Conservation (phyloP, 2,797 vertebrate genomes). For the Falco naumanni region DNA sequence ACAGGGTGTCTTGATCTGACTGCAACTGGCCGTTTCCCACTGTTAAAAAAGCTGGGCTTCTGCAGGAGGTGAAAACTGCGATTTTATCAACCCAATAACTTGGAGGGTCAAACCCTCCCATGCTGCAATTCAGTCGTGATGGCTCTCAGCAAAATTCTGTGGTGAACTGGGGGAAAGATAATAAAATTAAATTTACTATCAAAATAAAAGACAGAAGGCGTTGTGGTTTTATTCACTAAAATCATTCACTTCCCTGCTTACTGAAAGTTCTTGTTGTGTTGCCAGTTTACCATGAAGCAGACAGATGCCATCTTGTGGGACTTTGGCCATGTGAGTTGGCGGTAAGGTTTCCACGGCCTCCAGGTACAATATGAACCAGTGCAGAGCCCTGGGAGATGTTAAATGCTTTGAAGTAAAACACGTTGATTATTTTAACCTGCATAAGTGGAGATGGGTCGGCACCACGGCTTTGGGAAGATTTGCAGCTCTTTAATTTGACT, state of each 20-base stretch:
- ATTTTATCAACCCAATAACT: neutral
- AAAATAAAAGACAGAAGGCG: slow-evolving; percentile 24
- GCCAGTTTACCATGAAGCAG: slow-evolving; percentile 20
- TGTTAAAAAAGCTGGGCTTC: neutral
- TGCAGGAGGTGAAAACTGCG: neutral
- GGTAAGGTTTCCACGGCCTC: neutral
- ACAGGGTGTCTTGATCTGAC: neutral
- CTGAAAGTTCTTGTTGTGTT: neutral
- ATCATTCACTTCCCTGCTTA: neutral
- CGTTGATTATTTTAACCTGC: neutral
- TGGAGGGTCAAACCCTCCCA: neutral
- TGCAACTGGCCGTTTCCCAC: rapidly evolving
- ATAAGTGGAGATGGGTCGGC: neutral
- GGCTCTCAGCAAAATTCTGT: neutral
- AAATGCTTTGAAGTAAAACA: neutral
- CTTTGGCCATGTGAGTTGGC: neutral
- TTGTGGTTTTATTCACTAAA: neutral
- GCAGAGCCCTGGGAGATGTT: neutral
- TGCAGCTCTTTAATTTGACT: neutral
- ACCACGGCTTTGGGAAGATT: neutral
- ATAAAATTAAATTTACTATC: neutral
- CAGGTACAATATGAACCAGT: neutral
- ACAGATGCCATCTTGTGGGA: slow-evolving; percentile 2
- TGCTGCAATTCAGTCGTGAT: neutral
- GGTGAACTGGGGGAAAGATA: neutral